Evolutionary conservation across 2,797 vertebrate species (phyloP), one percentile per base, ranked within the genome.

Genomic region (Rhadinocentrus ornatus): DNA sequence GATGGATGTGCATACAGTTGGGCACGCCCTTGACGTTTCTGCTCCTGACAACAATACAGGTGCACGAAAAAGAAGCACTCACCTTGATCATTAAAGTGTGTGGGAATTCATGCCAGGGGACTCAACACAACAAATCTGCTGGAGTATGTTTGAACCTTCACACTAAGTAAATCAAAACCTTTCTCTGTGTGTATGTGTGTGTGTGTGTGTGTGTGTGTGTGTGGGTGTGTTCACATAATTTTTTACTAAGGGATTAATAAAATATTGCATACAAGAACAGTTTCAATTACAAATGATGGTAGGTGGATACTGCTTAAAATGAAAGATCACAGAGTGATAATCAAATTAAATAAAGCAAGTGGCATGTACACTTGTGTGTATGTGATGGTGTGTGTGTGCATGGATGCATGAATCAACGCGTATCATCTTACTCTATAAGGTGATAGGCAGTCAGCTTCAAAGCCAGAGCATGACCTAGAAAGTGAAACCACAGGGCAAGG

Each of bases 391-490:
- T 63, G 77, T 48, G 60, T 57, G 18, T 22, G 50, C 3, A 31
- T 41, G n/a, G 13, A 65, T 64, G 44, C 15, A 66, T 55, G 61
- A n/a, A 62, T 69, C 22, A 16, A 70, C 67, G 74, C 72, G 77
- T 78, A 79, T 75, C 79, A 59, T 90, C 87, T 86, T 89, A 91
- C 88, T 90, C 88, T 82, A 85, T 62, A 64, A 89, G 89, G 89
- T 91, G 93, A 93, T 83, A 92, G 87, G 82, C 87, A 87, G 89
- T 73, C 91, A 71, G 80, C 80, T 84, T 89, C 87, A 87, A 85
- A 88, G 89, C 83, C 89, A 82, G 91, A 92, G 92, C 92, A 86
- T 94, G 94, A 94, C 94, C 94, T 92, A 94, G 91, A 94, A 95
- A 94, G 91, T 88, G 87, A 94, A 91, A 92, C 90, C 88, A 92